Evolutionary conservation across 2,888 invertebrate genomes (phyloP), one percentile per base, ranked within the genome.

Genomic region (Dusona sp.): DNA sequence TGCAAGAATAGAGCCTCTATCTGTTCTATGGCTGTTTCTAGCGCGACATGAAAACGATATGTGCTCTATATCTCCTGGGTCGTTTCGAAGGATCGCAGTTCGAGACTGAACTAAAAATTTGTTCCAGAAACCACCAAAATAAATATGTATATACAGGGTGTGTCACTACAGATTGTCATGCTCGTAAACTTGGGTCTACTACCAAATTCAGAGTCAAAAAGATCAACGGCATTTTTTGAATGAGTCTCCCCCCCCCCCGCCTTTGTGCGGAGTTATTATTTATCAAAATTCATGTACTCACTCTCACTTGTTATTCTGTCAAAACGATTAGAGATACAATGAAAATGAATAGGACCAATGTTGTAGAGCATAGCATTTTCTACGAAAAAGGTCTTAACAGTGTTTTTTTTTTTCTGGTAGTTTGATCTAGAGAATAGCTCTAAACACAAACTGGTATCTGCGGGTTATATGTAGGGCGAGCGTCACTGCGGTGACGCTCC

Each of bases 1-100:
- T 68, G 36, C 36, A n/a, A 78, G 33, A 78, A 42, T 75, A 19
- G 67, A 42, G 9, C 22, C 36, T 42, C 70, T 70, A 29, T 73
- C 51, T 73, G 48, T 48, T 72, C 33, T 19, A 54, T 22, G 36
- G 16, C 16, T 78, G 36, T 64, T 22, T 45, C 65, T 51, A 45
- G 19, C 64, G 61, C 38, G 33, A 48, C 45, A 68, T 29, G 51
- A 79, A 38, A 79, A 79, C 54, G 68, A 70, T 70, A 57, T 54
- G 25, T 38, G 25, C 57, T 29, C n/a, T 9, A 36, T 79, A 57
- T 48, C 25, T 77, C 22, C 36, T 7, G 11, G 70, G 29, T 22
- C 29, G 64, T 13, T 54, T 36, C 22, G n/a, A 57, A 42, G 25
- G 45, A 45, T 45, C 25, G 9, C 45, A n/a, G 16, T 22, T 57